Conservation (phyloP, 2,113 vertebrate genomes). For the Mormyrus lacerda region DNA sequence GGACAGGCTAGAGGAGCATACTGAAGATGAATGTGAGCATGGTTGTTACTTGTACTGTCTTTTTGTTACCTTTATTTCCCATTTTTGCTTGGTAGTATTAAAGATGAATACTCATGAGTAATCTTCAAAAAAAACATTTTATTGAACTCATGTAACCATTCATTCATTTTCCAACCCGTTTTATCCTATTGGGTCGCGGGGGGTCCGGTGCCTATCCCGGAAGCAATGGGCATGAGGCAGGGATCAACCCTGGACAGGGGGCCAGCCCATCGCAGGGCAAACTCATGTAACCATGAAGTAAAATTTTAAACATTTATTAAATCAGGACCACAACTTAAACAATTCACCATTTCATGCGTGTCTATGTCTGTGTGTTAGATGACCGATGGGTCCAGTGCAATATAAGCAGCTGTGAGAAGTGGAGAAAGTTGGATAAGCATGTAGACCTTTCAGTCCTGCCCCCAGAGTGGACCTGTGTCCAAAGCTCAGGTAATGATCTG, state of each 20-base stretch:
- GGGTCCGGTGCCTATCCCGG: no score
- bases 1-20: not conserved
- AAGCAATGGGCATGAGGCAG: no score
- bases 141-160: not conserved
- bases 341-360: not conserved
- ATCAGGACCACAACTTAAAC: not conserved
- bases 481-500: conserved; percentile 33
- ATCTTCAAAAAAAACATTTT: not conserved
- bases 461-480: conserved; percentile 53
- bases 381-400: conserved; percentile 57
- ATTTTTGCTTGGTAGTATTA: not conserved
- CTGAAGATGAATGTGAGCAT: not conserved
- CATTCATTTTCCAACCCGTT: no score
- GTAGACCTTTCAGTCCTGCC: conserved; percentile 54
- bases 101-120: not conserved
- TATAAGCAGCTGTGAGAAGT: conserved; percentile 51
- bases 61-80: not conserved
- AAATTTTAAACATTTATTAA: not conserved
- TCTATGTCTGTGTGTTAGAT: conserved; percentile 31
- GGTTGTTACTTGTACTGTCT: not conserved
- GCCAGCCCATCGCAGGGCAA: no score
- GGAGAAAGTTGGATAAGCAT: conserved; percentile 47
- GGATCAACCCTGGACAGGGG: no score
- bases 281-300: not conserved
- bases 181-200: no score